A percentile compares a stretch with the other conserved stretches of the same genome.
These are phyloP conservation scores for Montipora capitata DNA, from an alignment of 92 coral and sea anemone species.

Conservation along the genomic window DNA sequence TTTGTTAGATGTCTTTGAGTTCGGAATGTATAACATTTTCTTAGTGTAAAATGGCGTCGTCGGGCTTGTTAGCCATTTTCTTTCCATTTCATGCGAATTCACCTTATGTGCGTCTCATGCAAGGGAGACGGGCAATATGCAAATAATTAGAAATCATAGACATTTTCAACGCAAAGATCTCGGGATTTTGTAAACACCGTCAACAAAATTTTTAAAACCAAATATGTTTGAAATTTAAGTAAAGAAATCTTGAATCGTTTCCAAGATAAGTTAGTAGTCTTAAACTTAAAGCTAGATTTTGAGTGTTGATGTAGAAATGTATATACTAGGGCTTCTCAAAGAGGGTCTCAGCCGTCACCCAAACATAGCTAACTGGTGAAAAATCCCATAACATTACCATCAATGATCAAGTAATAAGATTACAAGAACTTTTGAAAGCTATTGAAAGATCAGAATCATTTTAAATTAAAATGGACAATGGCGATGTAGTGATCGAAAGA, in stretches of 20 bases:
- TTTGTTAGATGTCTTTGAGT: background rate
- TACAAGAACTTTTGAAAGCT: slow-evolving; percentile 8
- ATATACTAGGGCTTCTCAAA: background rate
- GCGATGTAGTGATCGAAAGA: background rate
- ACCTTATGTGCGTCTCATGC: no score
- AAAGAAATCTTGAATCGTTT: slow-evolving; percentile 18
- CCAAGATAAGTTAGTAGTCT: background rate
- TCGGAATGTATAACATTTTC: no score
- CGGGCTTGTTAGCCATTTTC: no score
- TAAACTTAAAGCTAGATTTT: background rate
- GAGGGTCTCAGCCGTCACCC: slow-evolving; percentile 18
- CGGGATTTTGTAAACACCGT: background rate
- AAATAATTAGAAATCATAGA: no score
- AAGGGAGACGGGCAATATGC: no score
- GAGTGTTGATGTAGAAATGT: slow-evolving; percentile 4
- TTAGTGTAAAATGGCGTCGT: no score
- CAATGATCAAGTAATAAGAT: slow-evolving; percentile 34
- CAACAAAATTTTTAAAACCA: background rate
- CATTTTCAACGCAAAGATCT: no score
- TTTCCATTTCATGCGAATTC: no score
- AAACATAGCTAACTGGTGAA: slow-evolving; percentile 23
- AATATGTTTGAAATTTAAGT: background rate
- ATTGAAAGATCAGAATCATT: slow-evolving; percentile 44
- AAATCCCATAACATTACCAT: slow-evolving; percentile 20
- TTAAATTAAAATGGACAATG: slow-evolving; percentile 23